Evolutionary conservation across 2,797 vertebrate genomes (phyloP).

Genomic region (Microtus californicus): DNA sequence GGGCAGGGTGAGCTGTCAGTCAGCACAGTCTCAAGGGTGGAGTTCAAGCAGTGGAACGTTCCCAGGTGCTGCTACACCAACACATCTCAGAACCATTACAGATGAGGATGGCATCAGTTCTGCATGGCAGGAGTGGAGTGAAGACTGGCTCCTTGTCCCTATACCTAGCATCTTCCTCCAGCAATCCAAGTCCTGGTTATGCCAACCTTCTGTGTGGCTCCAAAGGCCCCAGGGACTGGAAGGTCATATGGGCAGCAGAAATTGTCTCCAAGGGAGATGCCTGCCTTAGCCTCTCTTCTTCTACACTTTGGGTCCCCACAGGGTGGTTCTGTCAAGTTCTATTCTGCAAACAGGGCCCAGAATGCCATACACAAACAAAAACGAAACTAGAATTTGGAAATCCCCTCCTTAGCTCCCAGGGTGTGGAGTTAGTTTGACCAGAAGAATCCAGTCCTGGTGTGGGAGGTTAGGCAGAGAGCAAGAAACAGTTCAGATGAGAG

Average conservation of each 20-base stretch:
- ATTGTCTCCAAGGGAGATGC: not conserved
- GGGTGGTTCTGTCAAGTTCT: not conserved
- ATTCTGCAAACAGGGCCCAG: not conserved
- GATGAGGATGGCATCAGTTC: not conserved
- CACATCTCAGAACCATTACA: too few species aligned
- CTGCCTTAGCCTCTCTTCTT: not conserved
- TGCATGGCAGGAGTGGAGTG: accelerated
- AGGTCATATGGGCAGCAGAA: not conserved
- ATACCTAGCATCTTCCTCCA: not conserved
- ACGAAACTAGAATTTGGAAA: constrained; percentile 54
- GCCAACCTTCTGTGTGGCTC: not conserved
- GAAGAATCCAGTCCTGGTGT: not conserved
- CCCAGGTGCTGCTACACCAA: not conserved
- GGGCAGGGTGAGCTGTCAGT: accelerated
- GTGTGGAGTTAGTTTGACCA: accelerated
- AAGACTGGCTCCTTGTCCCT: not conserved
- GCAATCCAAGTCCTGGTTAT: not conserved
- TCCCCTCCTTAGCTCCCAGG: not conserved
- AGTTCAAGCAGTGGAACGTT: not conserved
- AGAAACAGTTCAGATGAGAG: not conserved
- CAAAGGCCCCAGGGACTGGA: not conserved
- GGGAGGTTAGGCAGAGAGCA: not conserved
- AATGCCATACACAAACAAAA: not conserved
- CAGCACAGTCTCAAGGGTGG: not conserved
- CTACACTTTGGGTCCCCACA: not conserved